Conservation (phyloP, 2,113 vertebrate genomes). For the Nothoprocta perdicaria region DNA sequence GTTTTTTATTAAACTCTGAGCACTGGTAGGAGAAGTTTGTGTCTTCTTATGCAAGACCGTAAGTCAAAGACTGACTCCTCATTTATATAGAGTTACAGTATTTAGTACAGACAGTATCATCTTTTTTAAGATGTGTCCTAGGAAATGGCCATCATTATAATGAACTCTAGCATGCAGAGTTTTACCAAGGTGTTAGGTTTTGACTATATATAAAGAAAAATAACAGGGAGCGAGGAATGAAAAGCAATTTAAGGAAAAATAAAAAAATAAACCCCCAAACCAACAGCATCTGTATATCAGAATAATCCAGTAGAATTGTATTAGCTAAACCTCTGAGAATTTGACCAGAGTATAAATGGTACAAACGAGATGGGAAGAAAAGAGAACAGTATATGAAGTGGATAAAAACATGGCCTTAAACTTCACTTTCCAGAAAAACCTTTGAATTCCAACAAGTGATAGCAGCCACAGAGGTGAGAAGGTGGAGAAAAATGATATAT, state of each 20-base stretch:
- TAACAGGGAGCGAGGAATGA: neutral
- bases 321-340: neutral
- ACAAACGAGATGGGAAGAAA: neutral
- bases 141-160: neutral
- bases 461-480: neutral
- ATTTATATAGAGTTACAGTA: neutral
- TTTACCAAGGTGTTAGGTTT: neutral
- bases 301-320: neutral
- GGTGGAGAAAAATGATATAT: neutral
- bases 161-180: neutral
- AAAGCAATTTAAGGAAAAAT: neutral
- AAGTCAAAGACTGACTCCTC: neutral
- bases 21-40: neutral
- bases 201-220: neutral
- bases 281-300: accelerated
- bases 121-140: neutral
- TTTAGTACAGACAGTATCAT: neutral
- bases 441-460: neutral
- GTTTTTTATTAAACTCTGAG: neutral
- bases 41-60: neutral
- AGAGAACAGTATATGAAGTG: neutral
- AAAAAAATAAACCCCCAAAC: neutral
- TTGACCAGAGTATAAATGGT: neutral
- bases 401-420: neutral
- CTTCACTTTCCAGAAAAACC: neutral